Evolutionary conservation across 2,888 invertebrate genomes (phyloP), one percentile per base, ranked within the genome.

Genomic region (Morpho helenor): DNA sequence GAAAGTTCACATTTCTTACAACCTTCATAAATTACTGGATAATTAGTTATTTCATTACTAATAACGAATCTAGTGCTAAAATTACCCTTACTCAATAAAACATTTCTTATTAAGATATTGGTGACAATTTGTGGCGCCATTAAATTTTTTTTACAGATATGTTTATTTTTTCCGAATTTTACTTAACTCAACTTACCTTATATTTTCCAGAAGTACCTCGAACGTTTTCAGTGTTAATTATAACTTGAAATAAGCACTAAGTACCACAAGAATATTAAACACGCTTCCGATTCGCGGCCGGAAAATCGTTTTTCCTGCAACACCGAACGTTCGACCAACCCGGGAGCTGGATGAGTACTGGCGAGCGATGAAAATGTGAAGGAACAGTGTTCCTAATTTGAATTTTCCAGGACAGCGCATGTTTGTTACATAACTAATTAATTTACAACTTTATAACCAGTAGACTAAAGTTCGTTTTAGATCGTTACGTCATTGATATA

Each of bases 381-480:
- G 56, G 56, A 63, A 63, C 55, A 59, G 61, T 54, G 55, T 45
- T 54, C 54, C 46, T 52, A 63, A 56, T 52, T 57, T 43, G n/a
- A 41, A 46, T 39, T 42, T 51, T 57, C 48, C 52, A 59, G 51
- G 43, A 63, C 46, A 61, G 61, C 63, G 63, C 63, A 63, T 61
- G 61, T 56, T 50, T 52, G 54, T 52, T n/a, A 44, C 10, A 31
- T 43, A 5, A 8, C 43, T 10, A 16, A n/a, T 0, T 10, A 45
- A 52, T 44, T 56, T 42, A 49, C 8, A 48, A 57, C 42, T 45
- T 22, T 57, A 57, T 9, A 9, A 0, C 2, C 0, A 0, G 7
- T 7, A 0, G 0, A 0, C 41, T 54, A 56, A 39, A 41, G 49
- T 54, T 43, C 8, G 8, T 42, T 48, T 54, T 54, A 8, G 10